Evolutionary conservation across 2,113 vertebrate genomes (phyloP).

Genomic region (Telmatochromis brichardi): DNA sequence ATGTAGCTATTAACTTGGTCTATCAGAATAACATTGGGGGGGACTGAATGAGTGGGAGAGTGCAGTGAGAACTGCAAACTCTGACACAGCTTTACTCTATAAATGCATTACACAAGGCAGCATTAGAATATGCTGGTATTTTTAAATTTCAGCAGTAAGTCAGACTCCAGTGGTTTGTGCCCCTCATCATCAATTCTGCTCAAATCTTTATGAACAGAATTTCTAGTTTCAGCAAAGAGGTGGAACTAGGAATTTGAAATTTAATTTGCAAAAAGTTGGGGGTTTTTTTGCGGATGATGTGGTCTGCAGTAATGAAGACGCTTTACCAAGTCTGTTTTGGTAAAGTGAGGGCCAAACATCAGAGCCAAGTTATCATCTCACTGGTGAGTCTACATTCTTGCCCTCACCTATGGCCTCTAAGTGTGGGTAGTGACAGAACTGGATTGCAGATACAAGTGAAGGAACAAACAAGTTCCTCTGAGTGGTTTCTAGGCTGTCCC

Average conservation of each 20-base stretch:
- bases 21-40: background rate
- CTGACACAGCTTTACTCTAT: background rate
- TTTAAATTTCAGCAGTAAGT: background rate
- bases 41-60: background rate
- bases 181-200: background rate
- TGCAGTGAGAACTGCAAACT: background rate
- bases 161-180: background rate
- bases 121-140: background rate
- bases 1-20: background rate
- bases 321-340: background rate
- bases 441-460: background rate
- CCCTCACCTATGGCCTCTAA: background rate
- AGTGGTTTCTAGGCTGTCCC: background rate
- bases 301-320: background rate
- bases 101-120: background rate
- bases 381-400: background rate
- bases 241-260: background rate
- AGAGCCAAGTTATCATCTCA: background rate
- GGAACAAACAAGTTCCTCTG: background rate
- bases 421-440: background rate
- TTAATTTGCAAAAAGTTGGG: background rate
- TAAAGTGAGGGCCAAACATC: background rate
- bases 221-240: background rate
- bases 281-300: fast-evolving
- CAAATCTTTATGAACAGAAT: background rate